A percentile compares a stretch with the other conserved stretches of the same genome.
These are phyloP conservation scores for Drosophila nigricruria DNA, from an alignment of 2,888 invertebrate species.

Conservation along the genomic window DNA sequence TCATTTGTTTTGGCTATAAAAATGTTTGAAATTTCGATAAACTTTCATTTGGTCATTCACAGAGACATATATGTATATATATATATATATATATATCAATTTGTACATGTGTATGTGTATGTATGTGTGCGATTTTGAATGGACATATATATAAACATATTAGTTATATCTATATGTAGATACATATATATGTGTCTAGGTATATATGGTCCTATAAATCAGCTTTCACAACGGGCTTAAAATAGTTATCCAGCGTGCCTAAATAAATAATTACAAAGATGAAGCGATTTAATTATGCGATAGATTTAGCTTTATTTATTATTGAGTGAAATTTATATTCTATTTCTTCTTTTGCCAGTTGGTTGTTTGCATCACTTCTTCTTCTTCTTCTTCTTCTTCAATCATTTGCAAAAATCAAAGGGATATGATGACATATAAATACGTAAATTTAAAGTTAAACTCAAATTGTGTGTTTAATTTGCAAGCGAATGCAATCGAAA, in stretches of 20 bases:
- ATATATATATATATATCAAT: slow-evolving; percentile 15
- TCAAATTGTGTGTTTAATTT: slow-evolving; percentile 20
- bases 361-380: slow-evolving; percentile 15
- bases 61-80: slow-evolving; percentile 5
- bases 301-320: slow-evolving; percentile 56
- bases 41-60: slow-evolving; percentile 43
- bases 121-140: not conserved
- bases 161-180: slow-evolving; percentile 10
- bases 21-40: slow-evolving; percentile 16
- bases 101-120: slow-evolving; percentile 29
- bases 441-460: slow-evolving; percentile 30
- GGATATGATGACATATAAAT: slow-evolving; percentile 6
- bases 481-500: slow-evolving; percentile 19
- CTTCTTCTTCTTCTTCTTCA: not conserved
- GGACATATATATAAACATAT: slow-evolving; percentile 1
- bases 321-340: slow-evolving; percentile 41
- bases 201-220: slow-evolving; percentile 33
- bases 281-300: slow-evolving; percentile 37
- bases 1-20: slow-evolving; percentile 9
- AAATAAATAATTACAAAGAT: slow-evolving; percentile 59
- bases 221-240: slow-evolving; percentile 29
- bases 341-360: slow-evolving; percentile 28
- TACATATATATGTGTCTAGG: slow-evolving; percentile 25
- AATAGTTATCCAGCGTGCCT: slow-evolving; percentile 54
- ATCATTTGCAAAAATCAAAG: slow-evolving; percentile 17